Evolutionary conservation across 2,113 vertebrate genomes (phyloP), one percentile per base, ranked within the genome.

Genomic region (Misgurnus anguillicaudatus): DNA sequence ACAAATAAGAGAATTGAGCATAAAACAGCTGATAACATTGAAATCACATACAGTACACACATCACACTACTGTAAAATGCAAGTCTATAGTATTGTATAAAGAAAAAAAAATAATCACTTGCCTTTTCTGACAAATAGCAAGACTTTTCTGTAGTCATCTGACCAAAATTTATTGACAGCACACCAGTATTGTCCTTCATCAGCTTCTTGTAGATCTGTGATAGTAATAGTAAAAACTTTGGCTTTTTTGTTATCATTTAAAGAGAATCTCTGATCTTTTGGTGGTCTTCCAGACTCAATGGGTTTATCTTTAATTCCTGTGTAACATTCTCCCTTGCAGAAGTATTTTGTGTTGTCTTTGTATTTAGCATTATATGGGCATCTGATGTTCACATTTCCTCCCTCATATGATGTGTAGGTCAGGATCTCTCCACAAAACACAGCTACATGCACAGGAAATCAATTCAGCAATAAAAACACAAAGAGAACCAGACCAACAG

Each of bases 111-210:
- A n/a, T n/a, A n/a, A 19, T 57, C 17, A 9, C 53, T 57, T 19
- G n/a, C 53, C 16, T 0, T 57, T 58, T 19, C 80, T 8, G 10
- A 91, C 83, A 11, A 41, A 67, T 19, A 91, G 74, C 41, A 21
- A 73, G 75, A 89, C 42, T 55, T 90, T 80, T 24, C 81, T 80
- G 66, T 83, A 53, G 38, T 53, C 47, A 64, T 67, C 48, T 1
- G 21, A 13, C 9, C 16, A 5, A 1, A n/a, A 41, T 61, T n/a
- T 77, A 31, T 60, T 8, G 41, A 81, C 48, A 7, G 55, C 80
- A 71, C 89, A 91, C 74, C 60, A 60, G 62, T 91, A 91, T 1
- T n/a, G 75, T 48, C 87, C 87, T 17, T 66, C 31, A 8, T 89
- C 89, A 0, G 17, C 51, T 57, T 9, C 42, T 77, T 13, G 74